A percentile compares a stretch with the other conserved stretches of the same genome.
Evolutionary conservation across 2,113 vertebrate genomes (phyloP).

Genomic region (Eolophus roseicapilla): DNA sequence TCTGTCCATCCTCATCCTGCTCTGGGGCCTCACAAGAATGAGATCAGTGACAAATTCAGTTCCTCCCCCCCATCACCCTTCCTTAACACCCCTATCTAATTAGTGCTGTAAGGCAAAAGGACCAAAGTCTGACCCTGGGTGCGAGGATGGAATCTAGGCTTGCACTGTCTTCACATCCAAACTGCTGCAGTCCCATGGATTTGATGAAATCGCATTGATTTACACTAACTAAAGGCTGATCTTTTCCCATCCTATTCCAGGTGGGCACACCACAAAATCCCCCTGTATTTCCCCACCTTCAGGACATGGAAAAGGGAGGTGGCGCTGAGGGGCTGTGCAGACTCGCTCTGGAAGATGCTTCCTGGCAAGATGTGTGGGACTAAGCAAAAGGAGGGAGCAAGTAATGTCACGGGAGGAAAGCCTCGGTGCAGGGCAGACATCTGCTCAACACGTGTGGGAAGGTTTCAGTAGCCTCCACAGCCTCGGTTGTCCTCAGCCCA

Average conservation of each 20-base stretch:
- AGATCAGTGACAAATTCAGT: constrained; percentile 19
- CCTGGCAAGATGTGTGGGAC: background rate
- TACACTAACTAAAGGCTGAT: background rate
- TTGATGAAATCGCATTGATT: background rate
- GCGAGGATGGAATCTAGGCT: background rate
- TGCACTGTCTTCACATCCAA: background rate
- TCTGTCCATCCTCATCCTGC: constrained; percentile 36
- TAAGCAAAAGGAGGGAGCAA: fast-evolving
- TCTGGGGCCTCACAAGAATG: background rate
- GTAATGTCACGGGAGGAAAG: background rate
- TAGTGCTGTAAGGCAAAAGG: background rate
- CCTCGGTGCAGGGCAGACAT: background rate
- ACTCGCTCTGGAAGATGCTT: background rate
- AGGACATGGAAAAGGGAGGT: background rate
- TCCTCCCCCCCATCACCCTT: background rate
- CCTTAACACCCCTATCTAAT: background rate
- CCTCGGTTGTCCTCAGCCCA: background rate
- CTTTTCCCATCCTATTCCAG: background rate
- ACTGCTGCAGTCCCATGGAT: background rate
- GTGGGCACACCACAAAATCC: background rate
- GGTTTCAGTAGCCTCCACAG: background rate
- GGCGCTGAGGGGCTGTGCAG: background rate
- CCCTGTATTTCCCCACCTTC: fast-evolving
- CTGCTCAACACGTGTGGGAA: background rate
- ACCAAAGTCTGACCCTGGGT: background rate